phyloP scores from a whole-genome alignment of 2,797 vertebrate species.

The Buphagus erythrorhynchus region DNA sequence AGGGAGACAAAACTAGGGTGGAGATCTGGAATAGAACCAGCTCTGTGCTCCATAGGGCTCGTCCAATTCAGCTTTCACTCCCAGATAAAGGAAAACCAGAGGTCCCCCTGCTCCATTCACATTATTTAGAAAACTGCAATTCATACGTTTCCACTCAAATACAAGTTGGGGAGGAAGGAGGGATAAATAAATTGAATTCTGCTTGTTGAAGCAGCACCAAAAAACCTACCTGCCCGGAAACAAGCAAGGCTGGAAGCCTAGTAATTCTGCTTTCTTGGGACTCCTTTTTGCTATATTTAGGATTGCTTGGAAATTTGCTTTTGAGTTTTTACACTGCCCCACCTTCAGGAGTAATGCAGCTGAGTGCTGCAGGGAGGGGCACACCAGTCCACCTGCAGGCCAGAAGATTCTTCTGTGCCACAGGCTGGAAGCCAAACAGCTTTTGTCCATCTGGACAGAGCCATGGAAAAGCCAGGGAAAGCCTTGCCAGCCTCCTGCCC shows the following conservation, averaged over 20 bases:
- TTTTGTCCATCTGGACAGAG: not conserved
- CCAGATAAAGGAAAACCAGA: not conserved
- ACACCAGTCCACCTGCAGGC: not conserved
- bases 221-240: not conserved
- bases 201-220: not conserved
- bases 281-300: not conserved
- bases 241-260: not conserved
- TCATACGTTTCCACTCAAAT: not conserved
- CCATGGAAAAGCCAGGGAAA: accelerated
- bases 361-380: accelerated
- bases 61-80: not conserved
- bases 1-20: not conserved
- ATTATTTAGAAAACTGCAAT: not conserved
- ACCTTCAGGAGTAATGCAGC: not conserved
- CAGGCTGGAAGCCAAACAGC: not conserved
- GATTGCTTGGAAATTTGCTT: not conserved
- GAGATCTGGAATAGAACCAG: accelerated
- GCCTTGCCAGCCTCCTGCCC: not conserved
- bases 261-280: not conserved
- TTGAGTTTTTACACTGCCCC: not conserved
- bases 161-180: not conserved
- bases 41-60: not conserved
- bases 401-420: not conserved
- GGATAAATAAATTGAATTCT: not conserved
- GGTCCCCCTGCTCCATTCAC: not conserved